Conservation (phyloP, 2,113 vertebrate species). For the Silurus asotus region DNA sequence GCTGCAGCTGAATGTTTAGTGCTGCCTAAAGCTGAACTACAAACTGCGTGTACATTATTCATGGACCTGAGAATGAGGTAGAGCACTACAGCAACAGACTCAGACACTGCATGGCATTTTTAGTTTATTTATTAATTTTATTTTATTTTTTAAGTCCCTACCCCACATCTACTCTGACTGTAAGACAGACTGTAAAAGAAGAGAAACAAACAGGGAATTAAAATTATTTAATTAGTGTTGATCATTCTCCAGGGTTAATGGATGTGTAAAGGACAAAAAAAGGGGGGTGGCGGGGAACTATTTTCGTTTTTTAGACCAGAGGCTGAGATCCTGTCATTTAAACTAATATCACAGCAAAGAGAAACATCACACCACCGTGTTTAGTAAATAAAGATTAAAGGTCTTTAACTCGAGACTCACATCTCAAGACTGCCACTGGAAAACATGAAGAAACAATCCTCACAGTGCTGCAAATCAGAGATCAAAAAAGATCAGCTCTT, state of each 20-base stretch:
- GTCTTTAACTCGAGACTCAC: neutral
- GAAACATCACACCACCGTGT: slow-evolving; percentile 34
- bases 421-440: slow-evolving; percentile 1
- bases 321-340: slow-evolving; percentile 19
- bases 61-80: slow-evolving; percentile 20
- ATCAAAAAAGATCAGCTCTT: neutral
- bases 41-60: slow-evolving; percentile 38
- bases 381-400: slow-evolving; percentile 42
- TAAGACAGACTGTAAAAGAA: neutral
- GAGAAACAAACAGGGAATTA: neutral
- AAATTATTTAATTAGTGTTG: neutral
- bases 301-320: slow-evolving; percentile 17
- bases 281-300: neutral
- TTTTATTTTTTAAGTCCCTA: neutral
- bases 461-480: slow-evolving; percentile 10
- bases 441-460: slow-evolving; percentile 20
- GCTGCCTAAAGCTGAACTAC: slow-evolving; percentile 21
- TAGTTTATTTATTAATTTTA: too few species aligned
- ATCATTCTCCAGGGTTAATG: neutral
- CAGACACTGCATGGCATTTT: neutral
- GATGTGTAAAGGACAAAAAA: neutral
- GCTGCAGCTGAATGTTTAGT: slow-evolving; percentile 8
- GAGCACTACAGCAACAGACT: neutral
- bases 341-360: slow-evolving; percentile 27
- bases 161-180: neutral